Evolutionary conservation across 2,797 vertebrate species (phyloP), one percentile per base, ranked within the genome.

Genomic region (Lateolabrax maculatus): DNA sequence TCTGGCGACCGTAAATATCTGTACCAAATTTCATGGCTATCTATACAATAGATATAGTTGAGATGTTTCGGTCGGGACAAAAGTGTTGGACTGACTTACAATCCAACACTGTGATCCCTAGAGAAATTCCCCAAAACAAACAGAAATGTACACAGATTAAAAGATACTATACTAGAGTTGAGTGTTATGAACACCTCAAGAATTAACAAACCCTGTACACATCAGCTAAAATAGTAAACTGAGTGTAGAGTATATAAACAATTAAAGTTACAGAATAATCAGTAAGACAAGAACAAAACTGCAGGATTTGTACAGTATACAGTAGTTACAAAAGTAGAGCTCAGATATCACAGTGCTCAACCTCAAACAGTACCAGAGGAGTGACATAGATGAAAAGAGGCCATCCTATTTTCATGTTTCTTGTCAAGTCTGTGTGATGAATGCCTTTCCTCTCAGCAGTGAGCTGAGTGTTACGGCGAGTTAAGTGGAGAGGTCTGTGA

Each of bases 401-500:
- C 64, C 67, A 70, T 80, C 71, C 71, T 65, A 78, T 87, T 88
- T 90, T 77, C 37, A 67, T 69, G 62, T 89, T 80, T 79, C 77
- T 79, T 87, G 82, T 91, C 79, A 81, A 58, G 8, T 62, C 7
- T 25, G 37, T 68, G 44, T 89, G 88, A 90, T 91, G 85, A 88
- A 92, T 89, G 83, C 66, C 72, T 85, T 57, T 85, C 46, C 71
- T 79, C 66, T 79, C 77, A 84, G 77, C 76, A 75, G 74, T 80
- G 69, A 80, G 68, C 64, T 34, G 64, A 70, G 80, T 84, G 87
- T 92, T 90, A 90, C 78, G 41, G 80, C n/a, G 79, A 81, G 88
- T 89, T 90, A 91, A 93, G 87, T 90, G 85, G 86, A 82, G 86
- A 87, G 84, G 82, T 89, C 85, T 89, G 84, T 44, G 76, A 92